Evolutionary conservation across 1,140 invertebrate species (phyloP).

Genomic region (Drosophila rufa): DNA sequence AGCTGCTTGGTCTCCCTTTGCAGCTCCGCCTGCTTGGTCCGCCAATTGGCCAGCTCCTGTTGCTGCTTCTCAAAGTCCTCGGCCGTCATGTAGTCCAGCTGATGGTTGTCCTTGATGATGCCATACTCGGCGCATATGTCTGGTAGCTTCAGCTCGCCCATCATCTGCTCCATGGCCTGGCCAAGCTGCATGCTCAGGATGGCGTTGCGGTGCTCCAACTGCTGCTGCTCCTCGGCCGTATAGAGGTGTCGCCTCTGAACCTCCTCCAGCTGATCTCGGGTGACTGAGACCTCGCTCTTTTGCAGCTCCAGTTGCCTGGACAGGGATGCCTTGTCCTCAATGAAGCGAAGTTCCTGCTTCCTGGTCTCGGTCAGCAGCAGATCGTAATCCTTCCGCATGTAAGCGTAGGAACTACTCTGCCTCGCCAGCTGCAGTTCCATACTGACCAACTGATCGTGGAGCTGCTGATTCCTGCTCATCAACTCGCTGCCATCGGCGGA

Average conservation of each 20-base stretch:
- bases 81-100: constrained; percentile 69
- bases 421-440: constrained; percentile 60
- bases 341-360: constrained; percentile 56
- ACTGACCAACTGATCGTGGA: constrained; percentile 54
- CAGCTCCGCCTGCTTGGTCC: constrained; percentile 62
- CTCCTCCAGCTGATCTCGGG: constrained; percentile 20
- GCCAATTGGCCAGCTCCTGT: constrained; percentile 46
- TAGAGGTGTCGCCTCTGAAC: constrained; percentile 33
- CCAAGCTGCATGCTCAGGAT: constrained; percentile 69
- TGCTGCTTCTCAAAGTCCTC: constrained; percentile 67
- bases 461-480: constrained; percentile 41
- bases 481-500: constrained; percentile 63
- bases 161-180: constrained; percentile 55
- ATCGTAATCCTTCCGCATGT: constrained; percentile 74
- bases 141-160: constrained; percentile 52
- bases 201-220: constrained; percentile 62
- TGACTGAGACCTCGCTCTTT: constrained; percentile 28
- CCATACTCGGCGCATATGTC: constrained; percentile 74
- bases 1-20: constrained; percentile 84
- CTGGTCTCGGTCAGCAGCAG: constrained; percentile 46
- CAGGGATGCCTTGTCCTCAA: constrained; percentile 48
- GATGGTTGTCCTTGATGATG: constrained; percentile 73
- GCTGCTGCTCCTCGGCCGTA: constrained; percentile 63
- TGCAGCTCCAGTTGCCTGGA: constrained; percentile 23
- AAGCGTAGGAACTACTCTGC: constrained; percentile 61